phyloP scores from a whole-genome alignment of 2,797 vertebrate species.

The Echiichthys vipera region DNA sequence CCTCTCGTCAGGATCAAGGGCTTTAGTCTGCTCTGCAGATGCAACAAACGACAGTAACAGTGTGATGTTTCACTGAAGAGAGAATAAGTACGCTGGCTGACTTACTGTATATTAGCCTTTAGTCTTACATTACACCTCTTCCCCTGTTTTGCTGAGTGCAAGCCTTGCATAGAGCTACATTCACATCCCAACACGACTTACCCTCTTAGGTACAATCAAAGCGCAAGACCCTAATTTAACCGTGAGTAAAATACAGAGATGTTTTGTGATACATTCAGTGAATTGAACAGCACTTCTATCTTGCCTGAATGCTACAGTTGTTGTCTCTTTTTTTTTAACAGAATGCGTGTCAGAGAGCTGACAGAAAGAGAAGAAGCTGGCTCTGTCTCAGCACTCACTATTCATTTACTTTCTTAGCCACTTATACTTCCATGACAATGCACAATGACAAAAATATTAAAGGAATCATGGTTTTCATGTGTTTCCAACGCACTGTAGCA shows the following conservation, averaged over 20 bases:
- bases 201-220: constrained; percentile 52
- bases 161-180: constrained; percentile 7
- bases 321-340: not conserved
- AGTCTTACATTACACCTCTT: constrained; percentile 55
- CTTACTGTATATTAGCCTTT: constrained; percentile 62
- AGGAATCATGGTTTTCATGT: too few species aligned
- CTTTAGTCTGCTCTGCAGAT: constrained; percentile 57
- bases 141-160: constrained; percentile 47
- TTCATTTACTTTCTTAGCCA: constrained; percentile 36
- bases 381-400: constrained; percentile 31
- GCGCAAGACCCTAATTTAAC: constrained; percentile 45
- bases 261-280: constrained; percentile 50
- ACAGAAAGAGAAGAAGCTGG: constrained; percentile 16
- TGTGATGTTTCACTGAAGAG: constrained; percentile 50
- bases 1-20: constrained; percentile 51
- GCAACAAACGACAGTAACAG: constrained; percentile 30
- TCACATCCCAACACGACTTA: constrained; percentile 42
- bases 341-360: constrained; percentile 25
- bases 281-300: constrained; percentile 30
- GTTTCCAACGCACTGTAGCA: too few species aligned
- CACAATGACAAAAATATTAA: too few species aligned
- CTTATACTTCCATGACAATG: constrained; percentile 16
- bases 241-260: constrained; percentile 53
- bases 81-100: constrained; percentile 46
- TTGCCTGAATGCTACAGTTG: constrained; percentile 4